Evolutionary conservation across 2,888 invertebrate species (phyloP).

Genomic region (Sinelater perroti): DNA sequence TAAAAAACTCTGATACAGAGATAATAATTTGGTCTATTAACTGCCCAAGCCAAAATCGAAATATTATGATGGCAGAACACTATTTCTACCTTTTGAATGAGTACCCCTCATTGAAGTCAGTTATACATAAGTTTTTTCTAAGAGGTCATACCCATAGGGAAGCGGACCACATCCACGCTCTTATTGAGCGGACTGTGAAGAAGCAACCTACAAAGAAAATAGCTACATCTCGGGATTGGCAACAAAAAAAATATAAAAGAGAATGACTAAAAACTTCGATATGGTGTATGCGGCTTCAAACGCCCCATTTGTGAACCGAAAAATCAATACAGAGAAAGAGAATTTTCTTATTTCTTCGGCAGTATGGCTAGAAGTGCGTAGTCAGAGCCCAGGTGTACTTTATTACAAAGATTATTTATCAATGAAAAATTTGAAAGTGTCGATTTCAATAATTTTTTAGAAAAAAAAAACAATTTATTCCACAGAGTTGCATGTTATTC

Average conservation of each 20-base stretch:
- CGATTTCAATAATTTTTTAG: neutral
- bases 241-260: too few species aligned
- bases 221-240: constrained; percentile 43
- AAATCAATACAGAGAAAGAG: constrained; percentile 1
- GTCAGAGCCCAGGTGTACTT: neutral
- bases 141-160: constrained; percentile 44
- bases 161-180: constrained; percentile 29
- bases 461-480: constrained; percentile 1
- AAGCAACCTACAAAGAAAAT: constrained; percentile 35
- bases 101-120: constrained; percentile 28
- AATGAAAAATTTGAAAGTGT: too few species aligned
- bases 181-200: constrained; percentile 33
- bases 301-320: too few species aligned
- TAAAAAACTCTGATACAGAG: constrained; percentile 7
- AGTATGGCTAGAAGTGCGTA: constrained; percentile 7
- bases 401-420: constrained; percentile 14
- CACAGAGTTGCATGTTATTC: constrained; percentile 7
- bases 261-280: constrained; percentile 8
- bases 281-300: too few species aligned
- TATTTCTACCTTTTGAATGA: constrained; percentile 26
- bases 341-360: constrained; percentile 12
- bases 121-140: constrained; percentile 43
- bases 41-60: constrained; percentile 27
- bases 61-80: constrained; percentile 14
- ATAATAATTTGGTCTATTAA: constrained; percentile 34